phyloP scores from a whole-genome alignment of 2,888 invertebrate species.

The Diadegma fenestrale region DNA sequence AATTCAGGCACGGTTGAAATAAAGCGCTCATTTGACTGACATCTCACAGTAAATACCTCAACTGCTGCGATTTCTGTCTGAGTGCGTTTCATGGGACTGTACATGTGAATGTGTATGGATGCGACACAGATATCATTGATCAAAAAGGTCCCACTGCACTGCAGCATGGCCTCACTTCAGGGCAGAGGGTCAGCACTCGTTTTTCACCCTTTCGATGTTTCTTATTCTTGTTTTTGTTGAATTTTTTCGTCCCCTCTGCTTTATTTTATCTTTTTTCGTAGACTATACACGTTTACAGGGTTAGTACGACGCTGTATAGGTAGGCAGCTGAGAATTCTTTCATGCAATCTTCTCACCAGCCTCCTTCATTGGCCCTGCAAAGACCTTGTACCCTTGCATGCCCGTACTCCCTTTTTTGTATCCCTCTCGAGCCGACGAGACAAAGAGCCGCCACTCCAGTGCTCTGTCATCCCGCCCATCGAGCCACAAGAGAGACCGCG shows the following conservation, averaged over 20 bases:
- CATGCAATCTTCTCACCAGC: slow-evolving; percentile 32
- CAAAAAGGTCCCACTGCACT: slow-evolving; percentile 32
- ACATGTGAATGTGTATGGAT: background rate
- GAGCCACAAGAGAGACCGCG: slow-evolving; percentile 14
- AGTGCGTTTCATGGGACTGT: slow-evolving; percentile 9
- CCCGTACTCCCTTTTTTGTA: slow-evolving; percentile 27
- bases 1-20: background rate
- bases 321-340: slow-evolving; percentile 37
- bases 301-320: background rate
- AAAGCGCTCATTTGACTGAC: background rate
- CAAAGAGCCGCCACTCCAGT: slow-evolving; percentile 50
- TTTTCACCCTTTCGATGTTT: slow-evolving; percentile 15
- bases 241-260: background rate
- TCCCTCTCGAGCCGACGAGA: slow-evolving; percentile 38
- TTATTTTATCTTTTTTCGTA: background rate
- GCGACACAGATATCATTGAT: slow-evolving; percentile 23
- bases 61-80: background rate
- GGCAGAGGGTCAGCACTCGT: slow-evolving; percentile 10
- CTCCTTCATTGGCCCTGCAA: slow-evolving; percentile 25
- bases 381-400: slow-evolving; percentile 19
- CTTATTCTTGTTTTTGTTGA: slow-evolving; percentile 3
- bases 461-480: slow-evolving; percentile 18
- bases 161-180: slow-evolving; percentile 35
- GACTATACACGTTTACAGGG: background rate
- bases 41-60: too few relatives aligned